Base-by-base conservation (phyloP, 2,797 vertebrate species). In the Acrocephalus scirpaceus region DNA sequence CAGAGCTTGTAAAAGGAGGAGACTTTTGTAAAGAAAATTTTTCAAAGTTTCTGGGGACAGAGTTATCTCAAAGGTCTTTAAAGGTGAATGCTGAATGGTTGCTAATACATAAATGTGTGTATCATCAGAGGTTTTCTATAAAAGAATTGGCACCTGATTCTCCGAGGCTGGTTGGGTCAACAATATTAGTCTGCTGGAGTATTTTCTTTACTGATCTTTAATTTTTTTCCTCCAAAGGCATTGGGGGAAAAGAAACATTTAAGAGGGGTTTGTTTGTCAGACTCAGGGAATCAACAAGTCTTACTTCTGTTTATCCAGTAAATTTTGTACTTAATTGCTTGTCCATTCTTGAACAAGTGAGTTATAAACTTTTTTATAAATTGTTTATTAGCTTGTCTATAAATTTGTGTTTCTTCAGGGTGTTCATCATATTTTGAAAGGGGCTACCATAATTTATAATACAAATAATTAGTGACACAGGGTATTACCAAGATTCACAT, bases 151-250 rank as follows among this genome's bases (percentile, higher is more conserved):
- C 26, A 51, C 20, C 11, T 42, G 18, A 29, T 71, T 84, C 16
- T 45, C 0, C 0, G 23, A 53, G 29, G 11, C 21, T 18, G 8
- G 1, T 16, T 80, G 18, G 3, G 4, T 74, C 0, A 3, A 40
- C 23, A 42, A 1, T 72, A 34, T 56, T 71, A 56, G 9, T 65
- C 19, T 56, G 3, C 30, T 79, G 61, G 40, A 60, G 30, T 69
- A 13, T 40, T 57, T 86, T 78, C 61, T 56, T 18, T 60, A 38
- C 53, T 64, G 7, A 18, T 53, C 21, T 83, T 83, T 47, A 44
- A 4, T 11, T 14, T 42, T 53, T 80, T 71, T 36, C 1, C 1
- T 20, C 10, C 23, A 15, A 78, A 84, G 21, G 32, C 40, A 81
- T 12, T 38, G 38, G 38, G 56, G 30, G 15, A 8, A 42, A 44